Percentiles rank a stretch among this genome's conserved stretches.
Evolutionary conservation across 2,113 vertebrate species (phyloP).

Genomic region (Xiphophorus couchianus): DNA sequence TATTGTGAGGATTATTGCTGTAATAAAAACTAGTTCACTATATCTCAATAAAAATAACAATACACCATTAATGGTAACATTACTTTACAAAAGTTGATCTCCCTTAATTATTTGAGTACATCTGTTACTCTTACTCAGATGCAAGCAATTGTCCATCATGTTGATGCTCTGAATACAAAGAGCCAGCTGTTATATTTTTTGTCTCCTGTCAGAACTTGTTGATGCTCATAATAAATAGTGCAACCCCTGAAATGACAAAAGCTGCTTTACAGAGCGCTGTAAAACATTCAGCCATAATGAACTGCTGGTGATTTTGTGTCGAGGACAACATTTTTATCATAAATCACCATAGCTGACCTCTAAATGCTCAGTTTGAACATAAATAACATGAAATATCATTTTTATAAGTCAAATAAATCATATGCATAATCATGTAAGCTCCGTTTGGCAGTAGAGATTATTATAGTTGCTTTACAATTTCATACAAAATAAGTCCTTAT

Average conservation of each 20-base stretch:
- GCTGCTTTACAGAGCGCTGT: conserved; percentile 7
- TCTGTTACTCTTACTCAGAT: neutral
- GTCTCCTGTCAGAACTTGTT: conserved; percentile 27
- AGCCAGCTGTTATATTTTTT: conserved; percentile 24
- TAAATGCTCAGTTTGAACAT: neutral
- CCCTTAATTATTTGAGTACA: no score
- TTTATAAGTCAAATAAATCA: conserved; percentile 1
- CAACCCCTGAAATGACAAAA: conserved; percentile 7
- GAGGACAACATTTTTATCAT: neutral
- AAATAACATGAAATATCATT: neutral
- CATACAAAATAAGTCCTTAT: neutral
- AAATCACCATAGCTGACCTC: conserved; percentile 12
- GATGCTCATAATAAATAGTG: conserved; percentile 25
- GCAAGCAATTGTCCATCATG: neutral
- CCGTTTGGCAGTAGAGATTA: neutral
- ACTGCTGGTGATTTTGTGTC: neutral
- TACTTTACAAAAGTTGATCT: no score
- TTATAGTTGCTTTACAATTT: neutral
- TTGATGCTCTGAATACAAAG: conserved; percentile 19
- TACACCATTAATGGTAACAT: neutral
- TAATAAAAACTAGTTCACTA: neutral
- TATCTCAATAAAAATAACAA: neutral
- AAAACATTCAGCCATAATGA: neutral
- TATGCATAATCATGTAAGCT: neutral
- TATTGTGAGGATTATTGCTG: neutral